Evolutionary conservation across 2,888 invertebrate genomes (phyloP).

Genomic region (Drosophila austrosaltans): DNA sequence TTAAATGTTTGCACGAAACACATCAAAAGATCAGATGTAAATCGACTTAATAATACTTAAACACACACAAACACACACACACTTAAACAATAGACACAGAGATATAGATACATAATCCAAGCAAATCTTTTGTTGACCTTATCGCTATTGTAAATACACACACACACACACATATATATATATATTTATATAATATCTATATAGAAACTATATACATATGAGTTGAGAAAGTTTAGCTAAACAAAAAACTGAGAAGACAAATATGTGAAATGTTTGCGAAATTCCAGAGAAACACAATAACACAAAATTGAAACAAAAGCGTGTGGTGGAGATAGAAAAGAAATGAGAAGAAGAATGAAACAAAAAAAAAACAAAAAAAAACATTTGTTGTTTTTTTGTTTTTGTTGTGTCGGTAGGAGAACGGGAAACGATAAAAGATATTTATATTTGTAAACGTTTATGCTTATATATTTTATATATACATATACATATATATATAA

Average conservation of each 20-base stretch:
- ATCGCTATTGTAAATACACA: conserved; percentile 71
- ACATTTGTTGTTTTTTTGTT: background rate
- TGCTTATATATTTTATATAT: conserved; percentile 71
- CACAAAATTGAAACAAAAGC: conserved; percentile 26
- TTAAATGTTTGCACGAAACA: conserved; percentile 37
- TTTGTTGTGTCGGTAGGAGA: conserved; percentile 30
- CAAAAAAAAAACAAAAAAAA: background rate
- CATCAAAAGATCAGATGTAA: conserved; percentile 41
- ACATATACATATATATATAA: conserved; percentile 60
- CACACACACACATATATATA: conserved; percentile 59
- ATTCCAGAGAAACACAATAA: conserved; percentile 40
- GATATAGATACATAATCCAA: conserved; percentile 45
- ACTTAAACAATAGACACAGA: conserved; percentile 41
- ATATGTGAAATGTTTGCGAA: conserved; percentile 40
- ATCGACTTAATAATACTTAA: conserved; percentile 64
- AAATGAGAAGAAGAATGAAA: conserved; percentile 25
- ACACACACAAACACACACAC: conserved; percentile 47
- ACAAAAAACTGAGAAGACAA: conserved; percentile 26
- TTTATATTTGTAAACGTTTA: conserved; percentile 75
- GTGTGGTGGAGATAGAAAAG: conserved; percentile 28
- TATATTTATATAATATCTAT: conserved; percentile 30
- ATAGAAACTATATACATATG: conserved; percentile 24
- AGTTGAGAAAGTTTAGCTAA: conserved; percentile 54
- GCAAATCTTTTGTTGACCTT: conserved; percentile 65
- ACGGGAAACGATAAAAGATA: conserved; percentile 63